Percentiles rank a stretch among this genome's conserved stretches.
Conservation (phyloP, 2,113 vertebrate species). For the Scomber colias region DNA sequence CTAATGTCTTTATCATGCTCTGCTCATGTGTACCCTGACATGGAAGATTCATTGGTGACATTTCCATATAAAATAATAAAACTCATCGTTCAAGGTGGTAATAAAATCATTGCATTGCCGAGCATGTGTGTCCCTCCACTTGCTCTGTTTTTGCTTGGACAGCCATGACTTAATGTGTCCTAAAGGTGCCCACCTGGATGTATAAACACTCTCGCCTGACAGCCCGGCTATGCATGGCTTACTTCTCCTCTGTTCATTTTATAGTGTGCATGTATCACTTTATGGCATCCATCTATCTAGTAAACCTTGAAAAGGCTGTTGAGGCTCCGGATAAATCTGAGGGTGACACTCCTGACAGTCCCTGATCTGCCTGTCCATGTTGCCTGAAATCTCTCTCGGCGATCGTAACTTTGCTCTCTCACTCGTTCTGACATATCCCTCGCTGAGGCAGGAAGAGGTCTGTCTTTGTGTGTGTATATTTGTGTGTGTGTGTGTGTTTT, state of each 20-base stretch:
- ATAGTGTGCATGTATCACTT: slow-evolving; percentile 66
- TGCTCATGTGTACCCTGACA: too few species aligned
- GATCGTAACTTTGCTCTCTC: slow-evolving; percentile 61
- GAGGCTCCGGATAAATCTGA: slow-evolving; percentile 70
- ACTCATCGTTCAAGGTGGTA: neutral
- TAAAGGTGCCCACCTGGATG: slow-evolving; percentile 64
- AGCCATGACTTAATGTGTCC: slow-evolving; percentile 54
- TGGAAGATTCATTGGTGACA: too few species aligned
- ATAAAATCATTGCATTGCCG: neutral
- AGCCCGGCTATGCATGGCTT: slow-evolving; percentile 58
- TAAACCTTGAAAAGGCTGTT: slow-evolving; percentile 74
- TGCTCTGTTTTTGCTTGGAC: slow-evolving; percentile 24
- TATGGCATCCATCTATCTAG: slow-evolving; percentile 72
- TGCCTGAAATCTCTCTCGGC: slow-evolving; percentile 69
- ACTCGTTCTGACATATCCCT: slow-evolving; percentile 53
- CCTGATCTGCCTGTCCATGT: slow-evolving; percentile 71
- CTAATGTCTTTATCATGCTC: too few species aligned
- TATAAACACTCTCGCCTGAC: slow-evolving; percentile 53
- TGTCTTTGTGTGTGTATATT: slow-evolving; percentile 5
- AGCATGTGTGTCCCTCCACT: neutral
- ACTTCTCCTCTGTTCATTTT: slow-evolving; percentile 64
- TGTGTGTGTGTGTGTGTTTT: neutral
- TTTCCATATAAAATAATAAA: neutral
- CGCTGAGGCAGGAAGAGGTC: slow-evolving; percentile 11
- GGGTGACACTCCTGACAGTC: slow-evolving; percentile 67